Base-by-base conservation (phyloP, 2,113 vertebrate species). In the Microcebus griseorufus region DNA sequence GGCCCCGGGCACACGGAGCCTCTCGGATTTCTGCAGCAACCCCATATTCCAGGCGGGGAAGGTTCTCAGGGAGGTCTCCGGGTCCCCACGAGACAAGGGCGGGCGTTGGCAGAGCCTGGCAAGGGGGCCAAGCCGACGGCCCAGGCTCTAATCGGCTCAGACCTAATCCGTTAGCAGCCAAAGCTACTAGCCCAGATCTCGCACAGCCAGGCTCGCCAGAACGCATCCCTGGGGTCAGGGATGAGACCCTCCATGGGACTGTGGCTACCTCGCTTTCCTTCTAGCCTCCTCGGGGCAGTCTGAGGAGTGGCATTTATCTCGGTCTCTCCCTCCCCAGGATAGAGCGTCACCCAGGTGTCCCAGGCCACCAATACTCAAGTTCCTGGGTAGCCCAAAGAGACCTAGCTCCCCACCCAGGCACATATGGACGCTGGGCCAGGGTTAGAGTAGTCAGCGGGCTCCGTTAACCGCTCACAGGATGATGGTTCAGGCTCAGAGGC, bases 111-210 rank as follows among this genome's bases (percentile, higher is more conserved):
- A 70, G 53, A 42, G n/a, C 53, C 83, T 88, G 86, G 92, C 53
- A 69, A 82, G 58, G 58, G 90, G 60, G 65, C 80, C 72, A 92
- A 82, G 75, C 82, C 48, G 34, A 70, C 23, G 22, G 89, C 91
- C 64, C 80, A 37, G 88, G 72, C 75, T 90, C 73, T 98, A 98
- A 98, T 96, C 97, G 48, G 97, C 96, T 98, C 95, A 94, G 51
- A 92, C 53, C 75, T 98, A 97, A 98, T 96, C 98, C 53, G 79
- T 60, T 53, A 17, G 55, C 89, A 29, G 93, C 85, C 85, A 65
- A 64, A 96, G 87, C 86, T 37, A 20, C 58, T 60, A 78, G 64
- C 92, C 84, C 51, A 78, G 73, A 85, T 94, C 72, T 55, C 22
- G 18, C 37, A 14, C 89, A 79, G 93, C 82, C 73, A 37, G 79